Conservation (phyloP, 2,797 vertebrate genomes). For the Hapalemur alaotrensis region DNA sequence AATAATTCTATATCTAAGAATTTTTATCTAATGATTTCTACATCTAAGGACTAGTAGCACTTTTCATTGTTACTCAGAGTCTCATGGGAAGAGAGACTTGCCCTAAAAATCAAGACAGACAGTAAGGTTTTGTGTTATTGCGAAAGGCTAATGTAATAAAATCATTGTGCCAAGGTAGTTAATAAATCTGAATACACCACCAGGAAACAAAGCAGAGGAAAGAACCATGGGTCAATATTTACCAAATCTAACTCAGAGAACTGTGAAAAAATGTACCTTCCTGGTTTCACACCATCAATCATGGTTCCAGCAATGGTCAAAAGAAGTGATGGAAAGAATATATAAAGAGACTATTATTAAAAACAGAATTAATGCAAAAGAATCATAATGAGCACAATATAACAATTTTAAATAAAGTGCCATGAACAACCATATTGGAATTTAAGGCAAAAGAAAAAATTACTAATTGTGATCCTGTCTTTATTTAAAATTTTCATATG, state of each 20-base stretch:
- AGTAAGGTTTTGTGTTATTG: not conserved
- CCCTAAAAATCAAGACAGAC: not conserved
- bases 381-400: not conserved
- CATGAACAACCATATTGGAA: not conserved
- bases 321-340: not conserved
- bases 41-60: not conserved
- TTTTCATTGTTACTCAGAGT: not conserved
- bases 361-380: not conserved
- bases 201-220: not conserved
- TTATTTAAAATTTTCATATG: not conserved
- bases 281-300: not conserved
- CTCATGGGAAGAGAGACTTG: not conserved
- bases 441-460: not conserved
- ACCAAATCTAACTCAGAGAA: not conserved
- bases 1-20: not conserved
- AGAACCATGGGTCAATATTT: not conserved
- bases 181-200: not conserved
- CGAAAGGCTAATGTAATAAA: not conserved
- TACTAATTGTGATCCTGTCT: not conserved
- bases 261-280: not conserved
- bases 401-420: conserved; percentile 11
- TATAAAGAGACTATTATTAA: not conserved
- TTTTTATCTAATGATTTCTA: not conserved
- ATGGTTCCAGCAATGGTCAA: not conserved
- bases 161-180: not conserved